Evolutionary conservation across 2,888 invertebrate species (phyloP).

Genomic region (Acleris laterana): DNA sequence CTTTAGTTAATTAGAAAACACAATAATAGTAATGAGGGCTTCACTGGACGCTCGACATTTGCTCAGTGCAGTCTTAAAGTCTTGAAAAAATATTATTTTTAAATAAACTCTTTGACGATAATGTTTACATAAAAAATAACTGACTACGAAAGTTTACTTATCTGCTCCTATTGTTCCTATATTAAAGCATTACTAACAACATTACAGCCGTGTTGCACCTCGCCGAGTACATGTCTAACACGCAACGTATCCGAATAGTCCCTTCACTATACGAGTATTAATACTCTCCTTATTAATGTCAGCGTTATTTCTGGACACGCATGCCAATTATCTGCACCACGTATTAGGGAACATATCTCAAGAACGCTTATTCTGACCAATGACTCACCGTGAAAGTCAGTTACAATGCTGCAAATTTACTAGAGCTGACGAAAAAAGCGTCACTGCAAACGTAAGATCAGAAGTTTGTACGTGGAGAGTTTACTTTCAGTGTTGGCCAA

Average conservation of each 20-base stretch:
- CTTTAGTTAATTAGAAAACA: too few relatives aligned
- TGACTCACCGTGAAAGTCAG: conserved; percentile 82
- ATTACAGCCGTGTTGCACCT: conserved; percentile 8
- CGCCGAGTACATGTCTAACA: conserved; percentile 7
- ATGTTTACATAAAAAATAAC: too few relatives aligned
- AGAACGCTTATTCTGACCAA: conserved; percentile 79
- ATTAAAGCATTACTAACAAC: neutral
- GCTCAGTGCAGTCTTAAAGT: too few relatives aligned
- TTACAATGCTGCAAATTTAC: conserved; percentile 55
- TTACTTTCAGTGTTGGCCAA: conserved; percentile 26
- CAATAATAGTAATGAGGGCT: too few relatives aligned
- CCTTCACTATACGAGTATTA: conserved; percentile 43
- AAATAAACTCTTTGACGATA: too few relatives aligned
- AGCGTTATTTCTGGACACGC: conserved; percentile 73
- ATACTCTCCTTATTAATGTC: conserved; percentile 53
- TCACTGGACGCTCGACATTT: too few relatives aligned
- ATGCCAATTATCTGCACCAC: conserved; percentile 81
- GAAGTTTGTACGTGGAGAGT: conserved; percentile 28
- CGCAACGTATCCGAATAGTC: conserved; percentile 37
- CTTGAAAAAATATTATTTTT: too few relatives aligned
- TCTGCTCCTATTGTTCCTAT: too few relatives aligned
- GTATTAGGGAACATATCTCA: conserved; percentile 57
- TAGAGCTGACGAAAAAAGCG: conserved; percentile 17
- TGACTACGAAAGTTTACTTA: too few relatives aligned
- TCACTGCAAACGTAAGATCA: neutral